Conservation (phyloP, 92 coral and sea anemone species). For the Zoanthus gigantus region DNA sequence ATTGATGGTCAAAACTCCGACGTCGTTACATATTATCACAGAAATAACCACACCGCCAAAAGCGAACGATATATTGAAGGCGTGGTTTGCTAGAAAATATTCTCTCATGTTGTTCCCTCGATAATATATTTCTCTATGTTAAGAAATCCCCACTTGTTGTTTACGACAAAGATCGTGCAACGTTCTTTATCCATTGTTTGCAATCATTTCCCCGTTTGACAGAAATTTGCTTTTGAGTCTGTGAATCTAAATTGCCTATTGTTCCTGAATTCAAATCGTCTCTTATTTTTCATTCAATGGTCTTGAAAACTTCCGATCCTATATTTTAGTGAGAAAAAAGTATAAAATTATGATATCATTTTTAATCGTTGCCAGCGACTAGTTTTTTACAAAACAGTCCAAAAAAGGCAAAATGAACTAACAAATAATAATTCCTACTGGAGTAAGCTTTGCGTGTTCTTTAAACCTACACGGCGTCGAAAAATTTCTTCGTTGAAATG, state of each 20-base stretch:
- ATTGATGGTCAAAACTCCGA: neutral
- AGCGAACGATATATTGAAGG: neutral
- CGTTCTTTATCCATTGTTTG: slow-evolving; percentile 30
- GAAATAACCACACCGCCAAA: neutral
- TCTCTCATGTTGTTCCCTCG: neutral
- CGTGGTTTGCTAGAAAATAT: neutral
- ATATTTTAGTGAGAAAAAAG: slow-evolving; percentile 31
- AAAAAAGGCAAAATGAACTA: neutral
- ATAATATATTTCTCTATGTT: neutral
- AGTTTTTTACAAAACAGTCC: neutral
- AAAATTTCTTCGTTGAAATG: slow-evolving; percentile 20
- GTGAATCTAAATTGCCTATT: slow-evolving; percentile 39
- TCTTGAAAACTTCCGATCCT: slow-evolving; percentile 48
- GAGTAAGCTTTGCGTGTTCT: slow-evolving; percentile 32
- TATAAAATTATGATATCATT: neutral
- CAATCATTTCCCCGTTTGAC: slow-evolving; percentile 31
- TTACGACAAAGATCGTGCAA: slow-evolving; percentile 4
- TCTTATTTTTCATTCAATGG: slow-evolving; percentile 39
- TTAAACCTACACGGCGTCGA: slow-evolving; percentile 22
- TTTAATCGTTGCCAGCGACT: neutral
- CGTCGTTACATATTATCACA: neutral
- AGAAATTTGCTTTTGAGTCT: slow-evolving; percentile 31
- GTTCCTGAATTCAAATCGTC: slow-evolving; percentile 43
- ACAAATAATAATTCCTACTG: neutral
- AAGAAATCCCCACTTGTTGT: slow-evolving; percentile 9